phyloP scores from a whole-genome alignment of 2,888 invertebrate genomes.

The Pyrrhia umbra region DNA sequence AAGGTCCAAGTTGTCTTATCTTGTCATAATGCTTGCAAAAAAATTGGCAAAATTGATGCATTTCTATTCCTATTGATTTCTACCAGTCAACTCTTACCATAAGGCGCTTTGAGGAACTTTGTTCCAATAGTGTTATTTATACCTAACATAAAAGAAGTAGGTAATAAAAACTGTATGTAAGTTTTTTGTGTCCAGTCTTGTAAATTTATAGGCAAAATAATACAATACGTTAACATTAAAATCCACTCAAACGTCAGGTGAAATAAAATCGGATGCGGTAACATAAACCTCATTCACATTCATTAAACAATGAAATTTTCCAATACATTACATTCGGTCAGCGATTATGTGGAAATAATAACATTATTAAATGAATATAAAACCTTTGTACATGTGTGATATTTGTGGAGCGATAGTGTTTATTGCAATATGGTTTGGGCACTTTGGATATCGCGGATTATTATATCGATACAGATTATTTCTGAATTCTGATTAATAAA shows the following conservation, averaged over 20 bases:
- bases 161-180: no score
- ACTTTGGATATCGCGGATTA: slow-evolving; percentile 1
- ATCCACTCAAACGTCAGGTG: slow-evolving; percentile 3
- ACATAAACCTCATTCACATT: slow-evolving; percentile 13
- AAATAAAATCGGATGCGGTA: slow-evolving; percentile 11
- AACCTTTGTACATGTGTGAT: slow-evolving; percentile 22
- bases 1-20: no score
- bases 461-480: not conserved
- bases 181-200: no score
- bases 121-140: no score
- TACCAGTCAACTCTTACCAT: no score
- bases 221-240: not conserved
- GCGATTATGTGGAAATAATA: slow-evolving; percentile 41
- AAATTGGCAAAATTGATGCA: no score
- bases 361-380: slow-evolving; percentile 37
- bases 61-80: no score
- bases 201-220: not conserved
- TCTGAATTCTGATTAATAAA: not conserved
- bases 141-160: no score
- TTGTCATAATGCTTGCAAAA: no score
- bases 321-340: slow-evolving; percentile 45
- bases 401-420: slow-evolving; percentile 20
- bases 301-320: slow-evolving; percentile 39
- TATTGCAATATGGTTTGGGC: slow-evolving; percentile 8
- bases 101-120: no score